phyloP scores from a whole-genome alignment of 1,140 invertebrate species.

The Bemisia tabaci region DNA sequence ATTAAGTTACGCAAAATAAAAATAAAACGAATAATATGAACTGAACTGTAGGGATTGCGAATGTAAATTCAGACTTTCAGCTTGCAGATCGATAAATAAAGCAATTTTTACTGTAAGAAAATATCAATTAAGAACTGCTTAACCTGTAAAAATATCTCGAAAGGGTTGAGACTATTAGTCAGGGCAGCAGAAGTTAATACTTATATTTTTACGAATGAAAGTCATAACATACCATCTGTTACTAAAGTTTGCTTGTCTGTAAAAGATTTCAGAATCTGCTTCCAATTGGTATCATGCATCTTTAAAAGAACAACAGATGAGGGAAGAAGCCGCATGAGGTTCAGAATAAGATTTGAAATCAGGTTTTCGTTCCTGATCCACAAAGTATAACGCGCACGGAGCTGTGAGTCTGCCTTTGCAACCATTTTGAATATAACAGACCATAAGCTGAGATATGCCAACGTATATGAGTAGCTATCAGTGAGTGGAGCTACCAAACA shows the following conservation, averaged over 20 bases:
- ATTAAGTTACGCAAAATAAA: too few species aligned
- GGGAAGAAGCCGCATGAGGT: not conserved
- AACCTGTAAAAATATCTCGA: too few species aligned
- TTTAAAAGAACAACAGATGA: not conserved
- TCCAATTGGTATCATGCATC: not conserved
- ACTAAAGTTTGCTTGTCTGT: not conserved
- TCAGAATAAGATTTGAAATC: not conserved
- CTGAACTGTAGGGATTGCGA: too few species aligned
- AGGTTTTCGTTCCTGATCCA: conserved; percentile 24
- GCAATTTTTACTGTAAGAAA: too few species aligned
- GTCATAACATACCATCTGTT: not conserved
- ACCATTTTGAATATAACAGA: conserved; percentile 53
- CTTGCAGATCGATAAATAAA: too few species aligned
- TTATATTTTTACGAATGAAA: too few species aligned
- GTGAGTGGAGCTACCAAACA: conserved; percentile 43
- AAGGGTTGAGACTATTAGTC: too few species aligned
- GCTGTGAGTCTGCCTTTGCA: conserved; percentile 44
- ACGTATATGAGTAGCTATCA: conserved; percentile 42
- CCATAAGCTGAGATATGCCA: conserved; percentile 61
- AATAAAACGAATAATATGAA: too few species aligned
- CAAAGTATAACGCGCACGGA: conserved; percentile 54
- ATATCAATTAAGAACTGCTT: too few species aligned
- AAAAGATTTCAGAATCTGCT: not conserved
- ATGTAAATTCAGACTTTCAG: too few species aligned
- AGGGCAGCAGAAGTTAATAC: too few species aligned